These are phyloP conservation scores for Tylochromis polylepis DNA, from an alignment of 2,113 vertebrate genomes.

Conservation along the genomic window DNA sequence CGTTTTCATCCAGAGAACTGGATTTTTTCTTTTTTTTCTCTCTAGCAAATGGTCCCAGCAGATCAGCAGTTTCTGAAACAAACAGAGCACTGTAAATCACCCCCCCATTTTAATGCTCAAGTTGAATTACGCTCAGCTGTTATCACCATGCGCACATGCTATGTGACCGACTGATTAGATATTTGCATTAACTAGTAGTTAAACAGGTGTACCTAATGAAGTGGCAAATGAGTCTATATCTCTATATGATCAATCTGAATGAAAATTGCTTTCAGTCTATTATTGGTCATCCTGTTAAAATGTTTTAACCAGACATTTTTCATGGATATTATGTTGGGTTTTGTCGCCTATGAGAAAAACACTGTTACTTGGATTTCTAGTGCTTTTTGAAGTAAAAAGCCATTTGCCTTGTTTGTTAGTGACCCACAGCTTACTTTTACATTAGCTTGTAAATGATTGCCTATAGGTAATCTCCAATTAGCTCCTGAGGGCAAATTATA, in stretches of 20 bases:
- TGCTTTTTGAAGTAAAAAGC: background rate
- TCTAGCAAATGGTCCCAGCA: background rate
- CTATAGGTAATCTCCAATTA: background rate
- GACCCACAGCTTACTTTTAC: background rate
- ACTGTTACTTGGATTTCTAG: background rate
- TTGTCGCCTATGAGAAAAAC: background rate
- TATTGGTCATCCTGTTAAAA: background rate
- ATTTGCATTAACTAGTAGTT: background rate
- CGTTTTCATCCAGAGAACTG: background rate
- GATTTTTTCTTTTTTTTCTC: background rate
- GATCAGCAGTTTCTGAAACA: background rate
- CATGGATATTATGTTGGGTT: background rate
- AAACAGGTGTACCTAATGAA: background rate
- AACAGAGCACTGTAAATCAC: background rate
- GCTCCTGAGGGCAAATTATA: fast-evolving
- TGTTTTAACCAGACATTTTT: no score
- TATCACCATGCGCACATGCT: background rate
- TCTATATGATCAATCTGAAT: background rate
- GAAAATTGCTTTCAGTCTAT: background rate
- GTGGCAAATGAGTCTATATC: background rate
- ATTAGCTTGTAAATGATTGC: background rate
- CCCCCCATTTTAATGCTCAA: background rate
- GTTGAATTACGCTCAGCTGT: background rate
- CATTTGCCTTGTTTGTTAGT: background rate
- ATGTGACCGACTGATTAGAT: background rate